Evolutionary conservation across 2,888 invertebrate genomes (phyloP), one percentile per base, ranked within the genome.

Genomic region (Tetragonula carbonaria): DNA sequence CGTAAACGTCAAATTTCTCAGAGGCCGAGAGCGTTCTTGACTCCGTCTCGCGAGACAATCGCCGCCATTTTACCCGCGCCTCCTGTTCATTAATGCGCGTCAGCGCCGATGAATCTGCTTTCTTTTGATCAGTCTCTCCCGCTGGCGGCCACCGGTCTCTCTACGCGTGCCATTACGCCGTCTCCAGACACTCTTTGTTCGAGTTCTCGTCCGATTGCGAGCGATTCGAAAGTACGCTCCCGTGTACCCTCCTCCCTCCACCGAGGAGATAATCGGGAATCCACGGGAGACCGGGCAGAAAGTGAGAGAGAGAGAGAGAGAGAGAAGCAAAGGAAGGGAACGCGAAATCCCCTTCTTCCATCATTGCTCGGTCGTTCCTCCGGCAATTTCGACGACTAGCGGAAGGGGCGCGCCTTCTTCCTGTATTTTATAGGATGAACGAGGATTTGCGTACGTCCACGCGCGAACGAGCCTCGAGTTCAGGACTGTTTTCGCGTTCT

Each of bases 121-220:
- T 86, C 88, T 91, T 91, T 91, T 89, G 88, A 91, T 91, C 88
- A 90, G 84, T 79, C 74, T 55, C 62, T 65, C 78, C 74, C 70
- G 72, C 67, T 62, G 66, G 28, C 66, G 72, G 71, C 63, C 68
- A 66, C 63, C 53, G 53, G 33, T 67, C 45, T 45, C 45, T 45
- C 63, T 65, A 70, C 78, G 77, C 83, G 79, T 85, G 74, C 74
- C 84, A 80, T 78, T 80, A 74, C 75, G 74, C 78, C 59, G 82
- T 82, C 81, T 74, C 75, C 51, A 75, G 18, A 8, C n/a, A 72
- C 80, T 80, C 87, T 82, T 84, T 84, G 84, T 83, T 79, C 87
- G 55, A 51, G 68, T 78, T 83, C 84, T 67, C 80, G 86, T 86
- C 85, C 87, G 89, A 89, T 89, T 87, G 87, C 85, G 80, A 79